Evolutionary conservation across 1,140 invertebrate species (phyloP), one percentile per base, ranked within the genome.

Genomic region (Ctenoplectra terminalis): DNA sequence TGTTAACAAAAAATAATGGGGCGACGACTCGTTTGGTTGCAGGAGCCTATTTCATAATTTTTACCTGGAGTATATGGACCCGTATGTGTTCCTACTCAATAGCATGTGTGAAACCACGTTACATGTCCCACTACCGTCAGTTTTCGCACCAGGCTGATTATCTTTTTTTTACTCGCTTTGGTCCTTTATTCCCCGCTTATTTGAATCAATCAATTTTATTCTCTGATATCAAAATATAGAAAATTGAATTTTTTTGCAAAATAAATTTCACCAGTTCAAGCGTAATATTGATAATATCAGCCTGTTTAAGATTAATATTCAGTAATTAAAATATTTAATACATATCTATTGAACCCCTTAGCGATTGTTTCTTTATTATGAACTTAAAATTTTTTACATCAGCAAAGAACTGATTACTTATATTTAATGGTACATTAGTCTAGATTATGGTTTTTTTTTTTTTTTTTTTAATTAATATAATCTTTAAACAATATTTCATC

Each of bases 21-120:
- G 81, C 87, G 86, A 90, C 89, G 88, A 93, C 90, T 86, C 91
- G 90, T 93, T 94, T 94, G 92, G 90, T 94, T 94, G 87, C 93
- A 94, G 93, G 92, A 94, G 92, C 88, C 92, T 94, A 92, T 94
- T 94, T 93, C 92, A 93, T 94, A 94, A 94, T 93, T 94, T 94
- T 94, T 93, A 94, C 92, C 92, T 94, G 93, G 93, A 94, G 87
- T 94, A 94, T 94, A 94, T 94, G 93, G 93, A 94, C 90, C 92
- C 92, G 92, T 94, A 94, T 94, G 93, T 94, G 92, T 94, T 94
- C 92, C 93, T 93, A 93, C 92, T 94, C 91, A 94, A 93, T 94
- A 94, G 93, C 93, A 94, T 94, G 92, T 94, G 92, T 93, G 92
- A 93, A 93, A 93, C 92, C 89, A 93, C 92, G 87, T 93, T 93